Conservation (phyloP, 1,140 invertebrate species). For the Zaprionus camerounensis region DNA sequence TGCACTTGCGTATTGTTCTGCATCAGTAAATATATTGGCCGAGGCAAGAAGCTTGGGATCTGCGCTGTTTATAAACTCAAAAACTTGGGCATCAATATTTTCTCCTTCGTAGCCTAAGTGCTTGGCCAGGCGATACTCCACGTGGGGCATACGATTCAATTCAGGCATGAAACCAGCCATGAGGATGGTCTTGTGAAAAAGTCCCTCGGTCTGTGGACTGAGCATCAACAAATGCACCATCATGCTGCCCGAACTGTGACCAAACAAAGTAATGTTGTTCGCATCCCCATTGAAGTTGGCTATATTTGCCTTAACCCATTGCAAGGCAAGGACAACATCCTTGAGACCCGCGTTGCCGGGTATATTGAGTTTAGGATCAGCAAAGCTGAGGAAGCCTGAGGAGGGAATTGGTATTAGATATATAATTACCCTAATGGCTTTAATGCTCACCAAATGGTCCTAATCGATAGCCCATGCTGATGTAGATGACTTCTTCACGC, state of each 20-base stretch:
- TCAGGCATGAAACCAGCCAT: constrained; percentile 85
- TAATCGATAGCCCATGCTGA: constrained; percentile 84
- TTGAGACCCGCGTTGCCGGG: constrained; percentile 86
- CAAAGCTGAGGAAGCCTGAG: constrained; percentile 85
- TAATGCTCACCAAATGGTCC: constrained; percentile 80
- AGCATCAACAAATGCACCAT: constrained; percentile 70
- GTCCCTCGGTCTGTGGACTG: constrained; percentile 79
- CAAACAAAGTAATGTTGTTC: constrained; percentile 85
- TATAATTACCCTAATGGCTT: not conserved
- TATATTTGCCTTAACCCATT: constrained; percentile 87
- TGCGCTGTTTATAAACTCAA: constrained; percentile 40
- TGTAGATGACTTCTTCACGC: constrained; percentile 84
- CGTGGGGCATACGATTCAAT: constrained; percentile 34
- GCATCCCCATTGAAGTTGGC: constrained; percentile 87
- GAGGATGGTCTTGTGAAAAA: constrained; percentile 87
- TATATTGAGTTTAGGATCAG: constrained; percentile 87
- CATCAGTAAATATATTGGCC: constrained; percentile 30
- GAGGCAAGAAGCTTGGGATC: constrained; percentile 42
- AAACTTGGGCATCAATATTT: constrained; percentile 50
- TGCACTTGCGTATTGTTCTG: constrained; percentile 23
- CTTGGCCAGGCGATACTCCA: constrained; percentile 66
- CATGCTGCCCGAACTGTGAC: constrained; percentile 85
- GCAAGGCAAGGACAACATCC: constrained; percentile 85
- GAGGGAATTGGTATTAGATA: constrained; percentile 2
- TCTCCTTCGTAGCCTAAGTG: constrained; percentile 67